Base-by-base conservation (phyloP, 2,113 vertebrate species). In the Channa maculata region DNA sequence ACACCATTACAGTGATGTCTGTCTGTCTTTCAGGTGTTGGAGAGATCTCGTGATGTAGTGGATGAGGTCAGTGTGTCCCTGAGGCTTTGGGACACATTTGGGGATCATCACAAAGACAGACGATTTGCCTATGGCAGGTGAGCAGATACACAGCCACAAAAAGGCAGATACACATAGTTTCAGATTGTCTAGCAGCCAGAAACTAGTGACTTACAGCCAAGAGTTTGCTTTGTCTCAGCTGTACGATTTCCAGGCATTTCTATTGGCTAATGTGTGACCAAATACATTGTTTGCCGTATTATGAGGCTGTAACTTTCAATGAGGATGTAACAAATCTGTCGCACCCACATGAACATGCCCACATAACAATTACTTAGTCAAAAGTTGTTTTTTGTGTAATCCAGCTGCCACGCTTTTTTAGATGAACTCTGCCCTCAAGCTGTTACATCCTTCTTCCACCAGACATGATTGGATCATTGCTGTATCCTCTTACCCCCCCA, bases 91-190 rank as follows among this genome's bases (percentile, higher is more conserved):
- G 95, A 96, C 92, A 96, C 95, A 14, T 96, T 95, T 3, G 95
- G 95, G n/a, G 95, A 96, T 86, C 95, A 96, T 89, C 95, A 96
- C 89, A 96, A 96, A 90, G 95, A 96, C 89, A 90, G 95, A 61
- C 91, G 95, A 68, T 95, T 96, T 51, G 95, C 95, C 55, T 95
- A 96, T 53, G 95, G 95, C 84, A 94, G 95, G 95, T 95, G 67
- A 89, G 94, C 37, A n/a, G 3, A 52, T 4, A 38, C 34, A 51
- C 8, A 24, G 24, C 24, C 8, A 45, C 24, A 59, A 9, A 68
- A 10, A 46, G 6, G 57, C 54, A 62, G 6, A 33, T 54, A 55
- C 44, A 51, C 14, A 64, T 3, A 0, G 11, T 14, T 38, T 41
- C 45, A 78, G 41, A 60, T 44, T 24, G 50, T 60, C 24, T 15